Evolutionary conservation across 2,888 invertebrate genomes (phyloP), one percentile per base, ranked within the genome.

Genomic region (Idaea straminata): DNA sequence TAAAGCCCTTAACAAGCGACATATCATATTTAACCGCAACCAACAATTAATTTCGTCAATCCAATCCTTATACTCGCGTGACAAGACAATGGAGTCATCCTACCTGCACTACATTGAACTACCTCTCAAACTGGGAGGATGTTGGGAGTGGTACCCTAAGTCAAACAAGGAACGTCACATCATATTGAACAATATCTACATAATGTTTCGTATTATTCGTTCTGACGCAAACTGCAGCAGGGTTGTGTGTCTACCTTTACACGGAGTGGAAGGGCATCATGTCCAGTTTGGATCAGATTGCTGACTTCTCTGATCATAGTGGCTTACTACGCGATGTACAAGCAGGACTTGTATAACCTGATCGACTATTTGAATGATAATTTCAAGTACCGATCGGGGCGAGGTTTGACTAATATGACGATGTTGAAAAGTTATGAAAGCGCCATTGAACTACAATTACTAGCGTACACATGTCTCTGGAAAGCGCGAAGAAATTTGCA

Each of bases 331-430:
- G 83, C 84, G 0, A 35, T 84, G 0, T 74, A 86, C 58, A 83
- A 85, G 36, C 64, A 77, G 0, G 82, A 89, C 4, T 72, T 92
- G 57, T 86, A 89, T 57, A 80, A 81, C 0, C 67, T 93, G 10
- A 64, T 83, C 0, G 74, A 77, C 1, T 90, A 75, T 68, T 87
- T 91, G 83, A 84, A 86, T 61, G 66, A 65, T 4, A 84, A 89
- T 62, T 92, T 92, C 69, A 85, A 83, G 72, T 85, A 83, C 64
- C 83, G 81, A 64, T 92, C 93, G 0, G 90, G 89, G 3, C 74
- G 81, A 47, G 93, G 93, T 0, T 70, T 92, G 57, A 89, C 89
- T 0, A 89, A 89, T 62, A 89, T 90, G 88, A 90, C 87, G 0
- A 92, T 92, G 92, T 15, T 63, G 35, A 68, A 72, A 1, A 87